These are phyloP conservation scores for Indicator maculatus DNA, from an alignment of 2,113 vertebrate species.

Conservation along the genomic window DNA sequence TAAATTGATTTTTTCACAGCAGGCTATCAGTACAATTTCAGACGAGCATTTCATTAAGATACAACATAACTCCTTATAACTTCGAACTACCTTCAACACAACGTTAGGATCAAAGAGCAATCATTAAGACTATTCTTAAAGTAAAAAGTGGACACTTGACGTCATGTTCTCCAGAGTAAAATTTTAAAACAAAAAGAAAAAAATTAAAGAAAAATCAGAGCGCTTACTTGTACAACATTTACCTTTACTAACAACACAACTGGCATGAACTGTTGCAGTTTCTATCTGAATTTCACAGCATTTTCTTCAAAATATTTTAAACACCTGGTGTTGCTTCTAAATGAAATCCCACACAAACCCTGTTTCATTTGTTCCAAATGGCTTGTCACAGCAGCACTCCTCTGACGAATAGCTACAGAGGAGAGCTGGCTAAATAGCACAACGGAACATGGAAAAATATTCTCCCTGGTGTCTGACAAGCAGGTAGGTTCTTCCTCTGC, in stretches of 20 bases:
- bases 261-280: not conserved
- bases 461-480: not conserved
- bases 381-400: not conserved
- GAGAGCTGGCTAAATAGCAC: not conserved
- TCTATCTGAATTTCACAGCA: not conserved
- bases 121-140: constrained; percentile 36
- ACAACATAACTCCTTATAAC: constrained; percentile 48
- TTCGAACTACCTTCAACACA: constrained; percentile 63
- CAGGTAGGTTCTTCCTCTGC: not conserved
- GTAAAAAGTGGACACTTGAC: not conserved
- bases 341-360: not conserved
- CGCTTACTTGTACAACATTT: not conserved
- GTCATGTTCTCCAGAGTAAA: constrained; percentile 1
- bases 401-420: not conserved
- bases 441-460: not conserved
- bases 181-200: not conserved
- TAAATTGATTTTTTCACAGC: constrained; percentile 66
- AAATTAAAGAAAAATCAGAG: not conserved
- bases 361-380: not conserved
- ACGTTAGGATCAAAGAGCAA: constrained; percentile 27
- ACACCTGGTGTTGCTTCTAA: not conserved
- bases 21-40: constrained; percentile 55
- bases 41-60: constrained; percentile 57
- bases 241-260: not conserved
- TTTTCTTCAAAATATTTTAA: not conserved